Conservation (phyloP, 2,888 invertebrate species). For the Halictus quadricinctus region DNA sequence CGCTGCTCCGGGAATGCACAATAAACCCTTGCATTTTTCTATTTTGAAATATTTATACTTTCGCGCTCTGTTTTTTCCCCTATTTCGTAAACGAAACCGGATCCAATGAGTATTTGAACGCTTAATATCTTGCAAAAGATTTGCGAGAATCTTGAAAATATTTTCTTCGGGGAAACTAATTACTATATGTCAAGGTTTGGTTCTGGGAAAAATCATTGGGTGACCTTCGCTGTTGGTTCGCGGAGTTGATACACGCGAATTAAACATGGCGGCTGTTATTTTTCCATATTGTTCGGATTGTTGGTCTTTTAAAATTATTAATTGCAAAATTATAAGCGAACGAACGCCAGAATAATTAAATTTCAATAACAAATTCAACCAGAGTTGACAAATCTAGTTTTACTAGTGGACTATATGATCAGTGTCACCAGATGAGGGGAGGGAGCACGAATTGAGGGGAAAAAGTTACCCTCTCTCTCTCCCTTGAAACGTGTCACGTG, state of each 20-base stretch:
- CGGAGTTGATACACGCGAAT: not conserved
- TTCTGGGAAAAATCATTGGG: not conserved
- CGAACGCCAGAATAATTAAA: too few species aligned
- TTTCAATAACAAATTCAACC: too few species aligned
- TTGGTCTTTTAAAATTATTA: too few species aligned
- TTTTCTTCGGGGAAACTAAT: not conserved
- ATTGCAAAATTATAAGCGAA: too few species aligned
- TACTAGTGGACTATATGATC: too few species aligned
- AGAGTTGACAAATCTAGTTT: too few species aligned
- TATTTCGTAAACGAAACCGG: not conserved
- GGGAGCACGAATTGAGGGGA: too few species aligned
- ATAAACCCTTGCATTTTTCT: not conserved
- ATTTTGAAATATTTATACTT: not conserved
- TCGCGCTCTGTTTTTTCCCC: not conserved
- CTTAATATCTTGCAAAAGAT: not conserved
- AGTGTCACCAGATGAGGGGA: too few species aligned
- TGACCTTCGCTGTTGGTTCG: not conserved
- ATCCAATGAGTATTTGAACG: not conserved
- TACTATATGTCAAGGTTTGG: not conserved
- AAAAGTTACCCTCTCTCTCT: too few species aligned
- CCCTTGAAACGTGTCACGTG: too few species aligned
- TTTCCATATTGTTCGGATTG: too few species aligned
- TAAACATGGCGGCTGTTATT: not conserved
- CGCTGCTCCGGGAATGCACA: not conserved
- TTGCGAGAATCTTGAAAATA: not conserved